A percentile compares a stretch with the other conserved stretches of the same genome.
Evolutionary conservation across 2,113 vertebrate genomes (phyloP).

Genomic region (Anthoscopus minutus): DNA sequence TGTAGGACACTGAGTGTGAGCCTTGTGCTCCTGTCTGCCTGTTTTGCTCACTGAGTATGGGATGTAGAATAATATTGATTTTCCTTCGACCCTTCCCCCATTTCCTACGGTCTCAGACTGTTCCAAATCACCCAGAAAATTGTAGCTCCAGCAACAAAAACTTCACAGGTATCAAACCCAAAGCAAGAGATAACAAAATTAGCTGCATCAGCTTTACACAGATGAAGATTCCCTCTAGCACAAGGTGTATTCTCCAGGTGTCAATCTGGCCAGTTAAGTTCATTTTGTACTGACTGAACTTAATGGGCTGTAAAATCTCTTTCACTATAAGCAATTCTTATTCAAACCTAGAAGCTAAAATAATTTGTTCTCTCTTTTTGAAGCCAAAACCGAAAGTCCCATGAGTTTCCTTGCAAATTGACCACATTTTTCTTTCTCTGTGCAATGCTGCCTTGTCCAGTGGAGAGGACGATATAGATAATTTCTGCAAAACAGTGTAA

Average conservation of each 20-base stretch:
- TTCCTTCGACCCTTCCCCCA: neutral
- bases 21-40: neutral
- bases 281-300: constrained; percentile 16
- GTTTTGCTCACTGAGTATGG: neutral
- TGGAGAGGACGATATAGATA: neutral
- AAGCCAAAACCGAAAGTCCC: neutral
- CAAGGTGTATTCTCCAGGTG: constrained; percentile 11
- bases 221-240: neutral
- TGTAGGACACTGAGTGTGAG: neutral
- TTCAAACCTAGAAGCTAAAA: neutral
- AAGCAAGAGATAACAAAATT: constrained; percentile 1
- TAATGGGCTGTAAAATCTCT: constrained; percentile 28
- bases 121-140: neutral
- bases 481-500: neutral
- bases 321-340: constrained; percentile 16
- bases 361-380: neutral
- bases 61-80: neutral
- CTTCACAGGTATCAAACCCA: neutral
- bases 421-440: neutral
- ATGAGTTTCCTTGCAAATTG: neutral
- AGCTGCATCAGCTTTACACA: neutral
- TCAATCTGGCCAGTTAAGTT: constrained; percentile 17
- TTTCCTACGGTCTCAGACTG: neutral
- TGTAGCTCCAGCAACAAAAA: neutral
- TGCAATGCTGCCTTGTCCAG: neutral